Evolutionary conservation across 2,113 vertebrate genomes (phyloP), one percentile per base, ranked within the genome.

Genomic region (Thalassoma bifasciatum): DNA sequence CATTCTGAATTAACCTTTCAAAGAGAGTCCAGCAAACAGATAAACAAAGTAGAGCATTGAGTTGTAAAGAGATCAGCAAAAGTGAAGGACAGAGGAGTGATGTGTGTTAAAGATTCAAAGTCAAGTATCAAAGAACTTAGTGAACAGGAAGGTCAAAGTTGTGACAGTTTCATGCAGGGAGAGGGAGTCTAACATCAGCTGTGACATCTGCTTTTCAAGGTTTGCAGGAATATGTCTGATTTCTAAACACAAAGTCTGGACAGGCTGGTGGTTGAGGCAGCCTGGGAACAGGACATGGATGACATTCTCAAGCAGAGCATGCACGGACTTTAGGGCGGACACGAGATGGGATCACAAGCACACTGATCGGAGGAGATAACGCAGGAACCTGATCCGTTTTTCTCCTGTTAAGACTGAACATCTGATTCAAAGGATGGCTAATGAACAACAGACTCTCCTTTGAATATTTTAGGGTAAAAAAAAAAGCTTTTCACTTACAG

Each of bases 221-320:
- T 66, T 86, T 58, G 57, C 47, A 23, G 73, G 46, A 47, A 74
- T 51, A 75, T 7, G 40, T 14, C 14, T 44, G 40, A 73, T 72
- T 80, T 76, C 64, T 52, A 53, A 30, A 88, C 75, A 46, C 72
- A 62, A 53, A n/a, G 21, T 50, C 13, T 8, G 46, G 40, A 75
- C 53, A 63, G 52, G 40, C 30, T 0, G 4, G 63, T 60, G 21
- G n/a, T 26, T 51, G 50, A 54, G 68, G 47, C 34, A 78, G 81
- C 64, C 75, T 84, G 85, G 77, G 80, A 88, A 88, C 53, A 23
- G 52, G 58, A 71, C 17, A 4, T 24, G 65, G 63, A 71, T 1
- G 13, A 77, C 66, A 82, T 90, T 90, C 89, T 88, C 81, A 87
- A 82, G 84, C 62, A 75, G 36, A 71, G 75, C 86, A 89, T 86